Evolutionary conservation across 2,888 invertebrate species (phyloP), one percentile per base, ranked within the genome.

Genomic region (Drosophila neutralis): DNA sequence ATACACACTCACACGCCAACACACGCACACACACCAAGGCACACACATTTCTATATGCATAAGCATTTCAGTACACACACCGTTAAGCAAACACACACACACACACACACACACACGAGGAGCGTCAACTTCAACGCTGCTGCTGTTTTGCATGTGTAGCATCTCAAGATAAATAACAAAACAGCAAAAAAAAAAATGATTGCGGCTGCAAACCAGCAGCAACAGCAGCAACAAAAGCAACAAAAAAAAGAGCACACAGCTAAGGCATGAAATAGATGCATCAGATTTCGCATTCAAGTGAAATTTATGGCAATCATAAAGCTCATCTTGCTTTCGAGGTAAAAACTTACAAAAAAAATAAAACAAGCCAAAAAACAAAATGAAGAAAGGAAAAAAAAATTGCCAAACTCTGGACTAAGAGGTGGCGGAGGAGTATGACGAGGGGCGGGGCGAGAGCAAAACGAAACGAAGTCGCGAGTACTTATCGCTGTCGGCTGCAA

Each of bases 231-330:
- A 11, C 24, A 36, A 62, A 29, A 48, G 33, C n/a, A 29, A 48
- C 36, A 33, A 73, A 66, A 65, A 65, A 73, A 66, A 65, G 57
- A 54, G 59, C 76, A 62, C 75, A 78, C 65, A 73, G 68, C 71
- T 33, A 74, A 72, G 78, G 87, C 83, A 80, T 80, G 65, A 83
- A 83, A 83, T 80, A 85, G 85, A 85, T 85, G 85, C 85, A 85
- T 85, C 85, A 88, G 87, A 85, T 85, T 85, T 85, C 89, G 87
- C 85, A 87, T 85, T 85, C 85, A 85, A 85, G 89, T 87, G 89
- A 85, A 85, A 85, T 85, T 85, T 88, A 88, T 85, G 87, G 73
- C 84, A 86, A 88, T 83, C 87, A 85, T 85, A 88, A 85, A 85
- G 89, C 85, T 85, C 83, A 83, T 88, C 89, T 88, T 78, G 89